Conservation (phyloP, 2,888 invertebrate genomes). For the Imbricaverruca yamaguchii region DNA sequence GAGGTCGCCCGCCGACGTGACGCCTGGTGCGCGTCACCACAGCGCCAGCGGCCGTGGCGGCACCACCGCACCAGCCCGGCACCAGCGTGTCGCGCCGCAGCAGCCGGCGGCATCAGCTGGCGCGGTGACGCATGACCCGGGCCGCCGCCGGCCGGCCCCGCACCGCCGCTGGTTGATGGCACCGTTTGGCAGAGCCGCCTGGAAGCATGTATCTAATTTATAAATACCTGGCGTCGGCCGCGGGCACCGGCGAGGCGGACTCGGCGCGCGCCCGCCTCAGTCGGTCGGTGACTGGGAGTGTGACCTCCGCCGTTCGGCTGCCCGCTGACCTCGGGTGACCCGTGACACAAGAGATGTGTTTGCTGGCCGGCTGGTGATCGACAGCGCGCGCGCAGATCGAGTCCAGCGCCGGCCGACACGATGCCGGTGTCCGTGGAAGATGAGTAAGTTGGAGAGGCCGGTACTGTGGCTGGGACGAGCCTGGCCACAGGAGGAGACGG, state of each 20-base stretch:
- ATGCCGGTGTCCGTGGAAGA: constrained; percentile 3
- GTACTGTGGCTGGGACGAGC: no score
- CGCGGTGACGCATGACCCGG: no score
- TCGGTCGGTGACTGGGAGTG: constrained; percentile 1
- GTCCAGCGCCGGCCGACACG: not conserved
- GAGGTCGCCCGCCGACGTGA: no score
- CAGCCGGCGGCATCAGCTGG: no score
- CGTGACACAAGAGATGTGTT: not conserved
- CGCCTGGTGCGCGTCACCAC: no score
- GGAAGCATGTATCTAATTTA: constrained; percentile 20
- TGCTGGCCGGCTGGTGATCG: not conserved
- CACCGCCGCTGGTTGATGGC: not conserved
- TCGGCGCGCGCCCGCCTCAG: not conserved
- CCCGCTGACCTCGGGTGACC: not conserved
- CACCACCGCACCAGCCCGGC: no score
- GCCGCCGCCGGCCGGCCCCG: no score
- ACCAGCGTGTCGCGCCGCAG: no score
- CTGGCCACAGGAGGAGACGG: no score
- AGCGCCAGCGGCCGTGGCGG: no score
- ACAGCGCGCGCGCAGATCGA: not conserved
- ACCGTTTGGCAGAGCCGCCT: not conserved
- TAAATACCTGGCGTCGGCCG: constrained; percentile 12
- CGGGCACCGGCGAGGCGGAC: not conserved
- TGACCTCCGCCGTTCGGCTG: no score
- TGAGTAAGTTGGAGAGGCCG: not conserved